These are phyloP conservation scores for Calidris pygmaea DNA, from an alignment of 2,113 vertebrate genomes.

Conservation along the genomic window DNA sequence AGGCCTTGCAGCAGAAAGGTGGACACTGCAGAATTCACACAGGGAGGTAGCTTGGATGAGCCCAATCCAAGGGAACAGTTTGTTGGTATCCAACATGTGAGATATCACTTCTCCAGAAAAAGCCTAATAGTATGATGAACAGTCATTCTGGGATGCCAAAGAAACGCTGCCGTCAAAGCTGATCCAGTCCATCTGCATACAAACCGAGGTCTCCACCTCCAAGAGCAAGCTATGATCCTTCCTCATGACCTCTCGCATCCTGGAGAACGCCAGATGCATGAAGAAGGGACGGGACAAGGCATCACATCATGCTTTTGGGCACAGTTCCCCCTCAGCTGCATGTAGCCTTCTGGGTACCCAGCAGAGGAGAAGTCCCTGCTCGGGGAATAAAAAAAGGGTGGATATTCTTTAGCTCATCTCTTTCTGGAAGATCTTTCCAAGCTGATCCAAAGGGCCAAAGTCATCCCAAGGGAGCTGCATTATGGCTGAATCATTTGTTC, in stretches of 20 bases:
- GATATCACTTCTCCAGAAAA: not conserved
- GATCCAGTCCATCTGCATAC: not conserved
- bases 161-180: not conserved
- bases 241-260: not conserved
- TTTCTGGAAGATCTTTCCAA: not conserved
- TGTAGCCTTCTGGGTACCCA: not conserved
- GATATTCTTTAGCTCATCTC: not conserved
- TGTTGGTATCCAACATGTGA: fast-evolving
- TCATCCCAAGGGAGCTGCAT: not conserved
- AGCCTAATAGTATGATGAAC: fast-evolving
- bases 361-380: not conserved
- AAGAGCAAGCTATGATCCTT: not conserved
- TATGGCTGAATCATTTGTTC: not conserved
- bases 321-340: not conserved
- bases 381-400: not conserved
- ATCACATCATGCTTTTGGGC: not conserved
- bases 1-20: not conserved
- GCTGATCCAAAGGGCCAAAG: not conserved
- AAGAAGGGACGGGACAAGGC: not conserved
- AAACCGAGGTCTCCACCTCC: not conserved
- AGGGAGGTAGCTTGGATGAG: not conserved
- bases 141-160: not conserved
- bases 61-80: not conserved
- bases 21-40: not conserved
- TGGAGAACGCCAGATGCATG: not conserved